Evolutionary conservation across 2,113 vertebrate genomes (phyloP).

Genomic region (Saguinus midas): DNA sequence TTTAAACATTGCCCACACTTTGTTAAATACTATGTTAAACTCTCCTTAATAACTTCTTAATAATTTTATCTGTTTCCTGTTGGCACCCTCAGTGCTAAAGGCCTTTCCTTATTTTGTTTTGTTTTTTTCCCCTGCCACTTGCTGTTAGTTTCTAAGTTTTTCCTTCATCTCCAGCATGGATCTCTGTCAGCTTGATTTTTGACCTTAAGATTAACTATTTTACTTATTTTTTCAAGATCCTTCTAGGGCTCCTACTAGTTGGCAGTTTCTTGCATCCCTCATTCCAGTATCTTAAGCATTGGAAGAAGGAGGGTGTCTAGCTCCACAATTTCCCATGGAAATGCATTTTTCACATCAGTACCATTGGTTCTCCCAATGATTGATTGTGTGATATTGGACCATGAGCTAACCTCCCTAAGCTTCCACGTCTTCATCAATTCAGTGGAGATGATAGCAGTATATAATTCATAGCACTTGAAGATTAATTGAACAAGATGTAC

Average conservation of each 20-base stretch:
- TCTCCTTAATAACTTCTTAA: background rate
- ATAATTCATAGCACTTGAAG: background rate
- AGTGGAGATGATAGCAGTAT: background rate
- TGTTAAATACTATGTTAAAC: background rate
- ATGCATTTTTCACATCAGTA: background rate
- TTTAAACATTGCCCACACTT: background rate
- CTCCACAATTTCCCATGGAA: background rate
- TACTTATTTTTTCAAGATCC: background rate
- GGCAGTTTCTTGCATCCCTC: background rate
- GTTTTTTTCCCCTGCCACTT: background rate
- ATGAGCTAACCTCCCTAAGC: background rate
- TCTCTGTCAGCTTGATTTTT: background rate
- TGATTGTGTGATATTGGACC: background rate
- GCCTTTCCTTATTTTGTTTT: background rate
- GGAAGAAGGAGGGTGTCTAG: no score
- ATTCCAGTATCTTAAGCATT: background rate
- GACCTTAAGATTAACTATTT: background rate
- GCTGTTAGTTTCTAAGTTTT: background rate
- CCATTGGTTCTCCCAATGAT: background rate
- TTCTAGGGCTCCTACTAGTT: background rate
- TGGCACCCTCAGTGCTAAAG: background rate
- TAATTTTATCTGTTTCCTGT: background rate
- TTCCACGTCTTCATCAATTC: background rate
- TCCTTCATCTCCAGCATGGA: background rate
- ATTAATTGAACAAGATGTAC: background rate